Evolutionary conservation across 2,888 invertebrate species (phyloP).

Genomic region (Lasioglossum pauxillum): DNA sequence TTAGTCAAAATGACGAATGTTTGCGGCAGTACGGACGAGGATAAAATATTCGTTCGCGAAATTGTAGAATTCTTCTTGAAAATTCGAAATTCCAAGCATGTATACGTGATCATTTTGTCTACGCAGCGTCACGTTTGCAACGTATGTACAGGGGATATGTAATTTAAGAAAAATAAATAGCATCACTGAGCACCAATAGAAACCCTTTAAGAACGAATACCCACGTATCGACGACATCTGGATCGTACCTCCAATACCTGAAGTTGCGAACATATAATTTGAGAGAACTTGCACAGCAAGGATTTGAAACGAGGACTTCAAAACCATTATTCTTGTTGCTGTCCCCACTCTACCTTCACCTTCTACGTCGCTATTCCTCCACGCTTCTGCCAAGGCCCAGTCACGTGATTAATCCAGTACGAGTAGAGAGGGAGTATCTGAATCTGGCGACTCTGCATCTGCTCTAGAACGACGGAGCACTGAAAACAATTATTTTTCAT

Average conservation of each 20-base stretch:
- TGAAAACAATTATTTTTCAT: not conserved
- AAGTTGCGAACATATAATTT: not conserved
- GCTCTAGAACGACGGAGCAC: not conserved
- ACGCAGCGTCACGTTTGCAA: not conserved
- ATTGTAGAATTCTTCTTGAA: not conserved
- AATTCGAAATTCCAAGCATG: not conserved
- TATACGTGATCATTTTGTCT: not conserved
- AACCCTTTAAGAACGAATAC: not conserved
- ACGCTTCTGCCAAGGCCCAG: too few relatives aligned
- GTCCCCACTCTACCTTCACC: too few relatives aligned
- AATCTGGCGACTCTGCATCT: too few relatives aligned
- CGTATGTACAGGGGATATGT: not conserved
- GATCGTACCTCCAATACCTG: not conserved
- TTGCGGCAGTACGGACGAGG: not conserved
- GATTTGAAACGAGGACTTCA: too few relatives aligned
- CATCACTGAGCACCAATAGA: not conserved
- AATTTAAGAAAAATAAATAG: not conserved
- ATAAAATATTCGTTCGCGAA: not conserved
- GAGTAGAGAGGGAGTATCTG: too few relatives aligned
- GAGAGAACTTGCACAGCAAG: too few relatives aligned
- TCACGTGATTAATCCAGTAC: too few relatives aligned
- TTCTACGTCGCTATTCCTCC: too few relatives aligned
- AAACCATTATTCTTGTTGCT: too few relatives aligned
- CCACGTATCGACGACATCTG: not conserved
- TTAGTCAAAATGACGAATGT: constrained; percentile 2